phyloP scores from a whole-genome alignment of 2,797 vertebrate genomes.

The Megalops cyprinoides region DNA sequence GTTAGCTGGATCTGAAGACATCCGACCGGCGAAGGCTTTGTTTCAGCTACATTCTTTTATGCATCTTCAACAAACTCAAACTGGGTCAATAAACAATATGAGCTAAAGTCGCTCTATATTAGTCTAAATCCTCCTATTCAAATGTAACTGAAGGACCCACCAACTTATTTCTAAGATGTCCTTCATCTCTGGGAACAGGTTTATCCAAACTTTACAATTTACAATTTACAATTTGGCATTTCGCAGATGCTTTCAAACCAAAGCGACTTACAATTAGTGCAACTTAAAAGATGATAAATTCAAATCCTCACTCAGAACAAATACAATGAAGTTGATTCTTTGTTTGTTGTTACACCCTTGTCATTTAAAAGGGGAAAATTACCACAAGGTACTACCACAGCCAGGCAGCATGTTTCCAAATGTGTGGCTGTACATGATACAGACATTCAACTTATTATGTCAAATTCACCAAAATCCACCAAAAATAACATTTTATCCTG shows the following conservation, averaged over 20 bases:
- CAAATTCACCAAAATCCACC: not conserved
- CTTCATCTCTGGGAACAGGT: not conserved
- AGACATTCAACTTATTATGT: not conserved
- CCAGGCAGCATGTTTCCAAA: not conserved
- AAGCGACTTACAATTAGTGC: too few species aligned
- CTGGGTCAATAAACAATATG: not conserved
- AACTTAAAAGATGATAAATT: not conserved
- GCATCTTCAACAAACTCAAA: not conserved
- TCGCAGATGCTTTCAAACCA: too few species aligned
- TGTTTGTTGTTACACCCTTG: not conserved
- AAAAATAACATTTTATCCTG: not conserved
- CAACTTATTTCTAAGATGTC: slow-evolving; percentile 2
- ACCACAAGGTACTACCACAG: not conserved
- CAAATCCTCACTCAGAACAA: not conserved
- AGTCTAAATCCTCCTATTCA: not conserved
- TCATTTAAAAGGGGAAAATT: not conserved
- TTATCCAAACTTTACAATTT: too few species aligned
- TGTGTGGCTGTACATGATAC: not conserved
- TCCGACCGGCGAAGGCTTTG: not conserved
- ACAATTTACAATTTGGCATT: too few species aligned
- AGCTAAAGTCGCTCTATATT: too few species aligned
- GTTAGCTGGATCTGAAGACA: not conserved
- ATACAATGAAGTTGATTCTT: not conserved
- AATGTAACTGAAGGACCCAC: not conserved
- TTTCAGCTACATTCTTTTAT: not conserved